Evolutionary conservation across 2,888 invertebrate genomes (phyloP).

Genomic region (Lepas anatifera): DNA sequence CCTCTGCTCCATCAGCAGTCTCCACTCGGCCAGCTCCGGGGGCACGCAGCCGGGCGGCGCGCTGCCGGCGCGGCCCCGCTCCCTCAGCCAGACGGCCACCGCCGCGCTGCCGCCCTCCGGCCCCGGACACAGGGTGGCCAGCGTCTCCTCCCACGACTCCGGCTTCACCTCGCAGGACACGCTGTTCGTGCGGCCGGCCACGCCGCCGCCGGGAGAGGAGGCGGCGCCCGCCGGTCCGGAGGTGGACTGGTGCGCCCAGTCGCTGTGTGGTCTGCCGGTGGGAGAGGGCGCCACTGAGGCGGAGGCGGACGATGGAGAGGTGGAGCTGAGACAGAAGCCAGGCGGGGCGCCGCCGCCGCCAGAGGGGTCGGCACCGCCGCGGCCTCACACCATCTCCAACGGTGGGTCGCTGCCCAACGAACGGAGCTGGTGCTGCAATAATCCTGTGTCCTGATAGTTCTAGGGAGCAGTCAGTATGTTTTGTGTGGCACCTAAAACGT

Average conservation of each 20-base stretch:
- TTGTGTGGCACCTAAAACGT: too few relatives aligned
- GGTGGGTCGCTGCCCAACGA: background rate
- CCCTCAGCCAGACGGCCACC: slow-evolving; percentile 7
- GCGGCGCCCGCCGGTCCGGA: background rate
- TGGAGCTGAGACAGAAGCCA: background rate
- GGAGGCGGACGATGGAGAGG: slow-evolving; percentile 3
- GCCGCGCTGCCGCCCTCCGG: background rate
- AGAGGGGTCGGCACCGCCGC: too few relatives aligned
- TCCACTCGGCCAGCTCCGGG: slow-evolving; percentile 49
- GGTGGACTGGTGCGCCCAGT: too few relatives aligned
- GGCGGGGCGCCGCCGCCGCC: slow-evolving; percentile 8
- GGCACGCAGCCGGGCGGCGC: slow-evolving; percentile 41
- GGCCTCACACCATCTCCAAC: slow-evolving; percentile 9
- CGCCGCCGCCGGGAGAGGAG: background rate
- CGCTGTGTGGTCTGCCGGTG: slow-evolving; percentile 42
- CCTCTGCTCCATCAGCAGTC: slow-evolving; percentile 75
- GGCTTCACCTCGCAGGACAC: slow-evolving; percentile 85
- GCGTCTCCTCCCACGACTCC: slow-evolving; percentile 65
- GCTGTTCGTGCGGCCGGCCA: slow-evolving; percentile 37
- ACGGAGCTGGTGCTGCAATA: too few relatives aligned
- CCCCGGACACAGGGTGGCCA: slow-evolving; percentile 28
- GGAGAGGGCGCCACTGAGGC: slow-evolving; percentile 32
- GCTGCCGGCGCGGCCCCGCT: slow-evolving; percentile 32
- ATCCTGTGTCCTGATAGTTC: too few relatives aligned
- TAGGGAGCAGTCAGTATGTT: too few relatives aligned